phyloP scores from a whole-genome alignment of 2,113 vertebrate species.

The Antechinus stuartii region DNA sequence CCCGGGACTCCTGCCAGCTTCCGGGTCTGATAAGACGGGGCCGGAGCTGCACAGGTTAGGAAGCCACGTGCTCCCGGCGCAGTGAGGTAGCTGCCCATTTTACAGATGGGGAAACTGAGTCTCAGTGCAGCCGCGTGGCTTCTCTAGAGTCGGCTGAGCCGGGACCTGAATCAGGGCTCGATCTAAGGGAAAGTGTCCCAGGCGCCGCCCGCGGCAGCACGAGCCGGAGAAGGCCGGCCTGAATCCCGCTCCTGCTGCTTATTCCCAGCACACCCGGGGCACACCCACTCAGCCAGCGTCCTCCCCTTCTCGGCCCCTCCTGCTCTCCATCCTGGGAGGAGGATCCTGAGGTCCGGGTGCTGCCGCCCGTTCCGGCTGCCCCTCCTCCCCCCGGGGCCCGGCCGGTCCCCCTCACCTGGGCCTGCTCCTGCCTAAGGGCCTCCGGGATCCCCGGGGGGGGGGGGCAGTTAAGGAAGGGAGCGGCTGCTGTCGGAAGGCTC shows the following conservation, averaged over 20 bases:
- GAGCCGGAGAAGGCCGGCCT: neutral
- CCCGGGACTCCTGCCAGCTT: too few species aligned
- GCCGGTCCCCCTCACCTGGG: too few species aligned
- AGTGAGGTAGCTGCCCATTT: neutral
- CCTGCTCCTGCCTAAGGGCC: neutral
- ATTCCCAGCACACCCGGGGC: neutral
- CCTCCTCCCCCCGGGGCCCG: neutral
- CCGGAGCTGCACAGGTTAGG: neutral
- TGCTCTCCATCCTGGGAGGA: neutral
- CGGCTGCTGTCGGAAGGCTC: too few species aligned
- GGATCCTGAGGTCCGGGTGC: conserved; percentile 69
- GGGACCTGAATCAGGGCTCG: neutral
- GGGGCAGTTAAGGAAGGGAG: conserved; percentile 31
- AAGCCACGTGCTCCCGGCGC: neutral
- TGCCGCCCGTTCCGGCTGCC: conserved; percentile 70
- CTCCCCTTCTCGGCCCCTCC: neutral
- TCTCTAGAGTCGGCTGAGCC: neutral
- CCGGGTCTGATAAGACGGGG: neutral
- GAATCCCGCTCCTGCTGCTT: neutral
- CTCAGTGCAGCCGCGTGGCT: neutral
- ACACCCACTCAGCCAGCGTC: neutral
- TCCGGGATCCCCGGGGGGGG: neutral
- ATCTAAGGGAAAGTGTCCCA: neutral
- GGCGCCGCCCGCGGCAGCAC: too few species aligned
- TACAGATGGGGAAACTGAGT: neutral